phyloP scores from a whole-genome alignment of 1,140 invertebrate species.

The Platorchestia sp. region DNA sequence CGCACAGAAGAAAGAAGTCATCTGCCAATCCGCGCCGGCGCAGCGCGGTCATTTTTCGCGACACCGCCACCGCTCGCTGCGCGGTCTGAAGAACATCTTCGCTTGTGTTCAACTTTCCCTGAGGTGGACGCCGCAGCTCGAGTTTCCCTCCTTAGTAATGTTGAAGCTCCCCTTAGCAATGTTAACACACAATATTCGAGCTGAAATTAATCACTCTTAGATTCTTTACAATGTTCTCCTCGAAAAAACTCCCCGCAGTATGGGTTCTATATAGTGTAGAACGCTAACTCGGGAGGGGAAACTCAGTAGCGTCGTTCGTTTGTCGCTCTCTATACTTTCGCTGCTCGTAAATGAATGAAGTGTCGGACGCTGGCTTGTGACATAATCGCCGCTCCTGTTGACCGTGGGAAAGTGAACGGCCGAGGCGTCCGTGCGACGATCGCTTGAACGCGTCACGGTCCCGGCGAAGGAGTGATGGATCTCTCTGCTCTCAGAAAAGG shows the following conservation, averaged over 20 bases:
- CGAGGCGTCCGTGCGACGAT: not conserved
- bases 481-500: not conserved
- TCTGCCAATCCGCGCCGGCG: not conserved
- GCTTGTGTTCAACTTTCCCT: not conserved
- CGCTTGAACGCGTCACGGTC: not conserved
- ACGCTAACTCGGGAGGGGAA: not conserved
- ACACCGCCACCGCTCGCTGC: not conserved
- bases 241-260: not conserved
- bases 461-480: not conserved
- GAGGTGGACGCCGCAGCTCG: not conserved
- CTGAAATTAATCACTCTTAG: not conserved
- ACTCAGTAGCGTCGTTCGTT: not conserved
- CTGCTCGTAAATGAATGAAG: not conserved
- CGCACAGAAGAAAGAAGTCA: not conserved
- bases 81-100: not conserved
- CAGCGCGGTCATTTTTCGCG: not conserved
- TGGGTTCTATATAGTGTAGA: not conserved
- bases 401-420: conserved; percentile 4
- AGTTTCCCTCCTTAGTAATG: not conserved
- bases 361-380: not conserved
- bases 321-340: not conserved
- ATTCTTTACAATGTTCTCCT: not conserved
- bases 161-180: not conserved
- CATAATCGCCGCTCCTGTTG: not conserved
- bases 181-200: not conserved